Conservation (phyloP, 2,888 invertebrate genomes). For the Pycnomerus fuliginosus region DNA sequence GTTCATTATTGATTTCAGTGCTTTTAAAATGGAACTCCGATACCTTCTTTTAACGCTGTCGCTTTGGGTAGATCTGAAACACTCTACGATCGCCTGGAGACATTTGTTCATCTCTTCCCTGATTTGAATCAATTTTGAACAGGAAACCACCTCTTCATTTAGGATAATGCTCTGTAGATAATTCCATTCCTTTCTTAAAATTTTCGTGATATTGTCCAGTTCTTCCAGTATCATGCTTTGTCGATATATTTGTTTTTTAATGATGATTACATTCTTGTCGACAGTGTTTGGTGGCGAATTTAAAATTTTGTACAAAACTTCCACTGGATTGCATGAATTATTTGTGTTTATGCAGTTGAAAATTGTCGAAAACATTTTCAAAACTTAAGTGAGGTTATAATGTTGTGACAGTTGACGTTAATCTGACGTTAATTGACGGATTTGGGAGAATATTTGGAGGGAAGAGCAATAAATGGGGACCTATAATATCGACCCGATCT, state of each 20-base stretch:
- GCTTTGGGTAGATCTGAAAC: conserved; percentile 25
- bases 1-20: conserved; percentile 20
- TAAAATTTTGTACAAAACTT: too few relatives aligned
- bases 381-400: too few relatives aligned
- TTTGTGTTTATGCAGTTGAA: too few relatives aligned
- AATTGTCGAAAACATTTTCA: too few relatives aligned
- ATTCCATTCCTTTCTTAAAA: conserved; percentile 38
- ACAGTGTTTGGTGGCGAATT: too few relatives aligned
- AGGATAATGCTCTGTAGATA: conserved; percentile 40
- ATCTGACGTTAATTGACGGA: too few relatives aligned
- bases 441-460: too few relatives aligned
- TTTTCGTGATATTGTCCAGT: conserved; percentile 26
- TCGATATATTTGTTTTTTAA: conserved; percentile 14
- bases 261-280: background rate
- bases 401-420: too few relatives aligned
- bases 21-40: conserved; percentile 16
- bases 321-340: too few relatives aligned
- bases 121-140: conserved; percentile 25
- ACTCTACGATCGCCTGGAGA: conserved; percentile 30
- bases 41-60: conserved; percentile 22
- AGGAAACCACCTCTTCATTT: conserved; percentile 26
- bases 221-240: conserved; percentile 33
- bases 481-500: too few relatives aligned
- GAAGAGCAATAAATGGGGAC: too few relatives aligned
- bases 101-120: conserved; percentile 35